Conservation (phyloP, 1,140 invertebrate genomes). For the Dendrolimus punctatus region DNA sequence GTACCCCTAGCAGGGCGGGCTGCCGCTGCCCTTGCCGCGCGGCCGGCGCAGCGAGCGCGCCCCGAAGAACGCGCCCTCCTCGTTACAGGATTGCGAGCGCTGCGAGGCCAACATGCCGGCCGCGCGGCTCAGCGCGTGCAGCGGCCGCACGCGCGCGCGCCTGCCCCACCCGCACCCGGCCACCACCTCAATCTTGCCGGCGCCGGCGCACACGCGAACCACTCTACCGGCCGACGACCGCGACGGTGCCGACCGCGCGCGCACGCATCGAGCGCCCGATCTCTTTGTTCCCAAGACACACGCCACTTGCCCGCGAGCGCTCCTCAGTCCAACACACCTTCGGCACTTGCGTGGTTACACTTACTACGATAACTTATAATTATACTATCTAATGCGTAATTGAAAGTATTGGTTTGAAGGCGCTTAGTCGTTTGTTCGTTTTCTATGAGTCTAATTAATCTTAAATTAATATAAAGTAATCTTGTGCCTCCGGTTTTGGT, state of each 20-base stretch:
- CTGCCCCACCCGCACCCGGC: slow-evolving; percentile 57
- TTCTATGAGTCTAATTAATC: slow-evolving; percentile 18
- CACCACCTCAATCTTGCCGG: slow-evolving; percentile 63
- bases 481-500: slow-evolving; percentile 17
- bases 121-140: slow-evolving; percentile 49
- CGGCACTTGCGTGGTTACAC: slow-evolving; percentile 39
- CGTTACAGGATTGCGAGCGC: slow-evolving; percentile 68
- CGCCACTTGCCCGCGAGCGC: background rate
- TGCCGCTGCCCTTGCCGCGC: slow-evolving; percentile 62
- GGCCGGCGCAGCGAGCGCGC: slow-evolving; percentile 65
- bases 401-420: slow-evolving; percentile 44
- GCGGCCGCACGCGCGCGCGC: slow-evolving; percentile 57
- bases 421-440: slow-evolving; percentile 46
- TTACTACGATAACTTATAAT: slow-evolving; percentile 22
- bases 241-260: slow-evolving; percentile 14
- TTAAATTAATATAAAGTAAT: slow-evolving; percentile 5
- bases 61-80: slow-evolving; percentile 71
- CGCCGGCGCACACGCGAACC: slow-evolving; percentile 18
- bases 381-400: slow-evolving; percentile 41
- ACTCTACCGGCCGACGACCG: slow-evolving; percentile 11
- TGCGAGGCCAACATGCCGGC: slow-evolving; percentile 61
- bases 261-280: slow-evolving; percentile 13
- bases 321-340: slow-evolving; percentile 4
- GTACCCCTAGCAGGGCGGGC: slow-evolving; percentile 71
- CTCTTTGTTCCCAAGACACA: slow-evolving; percentile 4